A percentile compares a stretch with the other conserved stretches of the same genome.
Conservation (phyloP, 1,140 invertebrate species). For the Galendromus occidentalis region DNA sequence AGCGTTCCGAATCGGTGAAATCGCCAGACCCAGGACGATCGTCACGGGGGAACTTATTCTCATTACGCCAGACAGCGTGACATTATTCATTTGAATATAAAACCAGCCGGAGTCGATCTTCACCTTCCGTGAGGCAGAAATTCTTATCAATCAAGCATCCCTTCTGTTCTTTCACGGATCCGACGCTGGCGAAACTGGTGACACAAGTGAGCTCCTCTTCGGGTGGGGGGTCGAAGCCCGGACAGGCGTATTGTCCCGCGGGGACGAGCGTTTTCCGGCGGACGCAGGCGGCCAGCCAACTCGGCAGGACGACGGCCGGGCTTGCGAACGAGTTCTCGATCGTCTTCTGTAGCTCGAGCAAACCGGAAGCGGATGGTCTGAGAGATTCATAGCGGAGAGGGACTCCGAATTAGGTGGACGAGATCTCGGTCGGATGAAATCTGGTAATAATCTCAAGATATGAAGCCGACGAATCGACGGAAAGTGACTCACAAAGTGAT, state of each 20-base stretch:
- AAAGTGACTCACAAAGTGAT: slow-evolving; percentile 1
- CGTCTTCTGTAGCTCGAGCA: background rate
- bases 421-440: too few species aligned
- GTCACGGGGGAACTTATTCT: too few species aligned
- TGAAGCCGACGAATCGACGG: too few species aligned
- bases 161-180: background rate
- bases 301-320: background rate
- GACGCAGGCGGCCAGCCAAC: background rate
- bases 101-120: too few species aligned
- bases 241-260: background rate
- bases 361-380: background rate
- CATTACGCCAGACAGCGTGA: too few species aligned
- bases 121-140: background rate
- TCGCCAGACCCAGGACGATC: too few species aligned
- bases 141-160: background rate
- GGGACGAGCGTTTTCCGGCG: background rate
- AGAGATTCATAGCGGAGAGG: background rate
- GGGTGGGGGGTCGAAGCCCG: background rate
- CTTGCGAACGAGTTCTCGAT: background rate
- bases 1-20: too few species aligned
- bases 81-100: too few species aligned
- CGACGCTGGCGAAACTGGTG: background rate
- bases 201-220: background rate
- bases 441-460: too few species aligned
- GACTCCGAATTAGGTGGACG: too few species aligned